phyloP scores from a whole-genome alignment of 2,113 vertebrate genomes.

The Strix uralensis region DNA sequence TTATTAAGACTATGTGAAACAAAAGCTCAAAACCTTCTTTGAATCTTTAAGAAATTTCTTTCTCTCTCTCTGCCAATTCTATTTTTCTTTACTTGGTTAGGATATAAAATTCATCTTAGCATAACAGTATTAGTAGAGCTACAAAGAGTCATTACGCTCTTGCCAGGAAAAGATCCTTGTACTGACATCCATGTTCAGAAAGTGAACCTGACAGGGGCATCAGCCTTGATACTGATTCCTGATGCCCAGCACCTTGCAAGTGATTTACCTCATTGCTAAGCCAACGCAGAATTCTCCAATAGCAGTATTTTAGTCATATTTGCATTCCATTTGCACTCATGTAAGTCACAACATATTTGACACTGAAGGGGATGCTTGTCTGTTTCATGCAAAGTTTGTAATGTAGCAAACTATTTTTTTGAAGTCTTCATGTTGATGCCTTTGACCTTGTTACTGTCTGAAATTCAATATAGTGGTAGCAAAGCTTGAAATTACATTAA shows the following conservation, averaged over 20 bases:
- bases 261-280: background rate
- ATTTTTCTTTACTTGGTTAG: background rate
- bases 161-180: background rate
- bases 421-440: background rate
- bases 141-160: fast-evolving
- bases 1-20: background rate
- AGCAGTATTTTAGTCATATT: background rate
- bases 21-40: background rate
- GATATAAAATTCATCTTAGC: background rate
- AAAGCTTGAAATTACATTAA: background rate
- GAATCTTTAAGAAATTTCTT: background rate
- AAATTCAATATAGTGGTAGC: background rate
- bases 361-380: background rate
- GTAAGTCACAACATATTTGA: background rate
- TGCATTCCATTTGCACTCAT: background rate
- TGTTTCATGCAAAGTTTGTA: background rate
- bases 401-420: background rate
- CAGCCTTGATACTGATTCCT: background rate
- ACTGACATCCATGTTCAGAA: background rate
- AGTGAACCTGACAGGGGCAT: background rate
- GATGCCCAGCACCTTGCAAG: background rate
- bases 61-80: background rate
- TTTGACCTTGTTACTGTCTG: background rate
- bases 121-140: background rate
- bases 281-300: background rate